Evolutionary conservation across 2,113 vertebrate species (phyloP).

Genomic region (Orthonyx spaldingii): DNA sequence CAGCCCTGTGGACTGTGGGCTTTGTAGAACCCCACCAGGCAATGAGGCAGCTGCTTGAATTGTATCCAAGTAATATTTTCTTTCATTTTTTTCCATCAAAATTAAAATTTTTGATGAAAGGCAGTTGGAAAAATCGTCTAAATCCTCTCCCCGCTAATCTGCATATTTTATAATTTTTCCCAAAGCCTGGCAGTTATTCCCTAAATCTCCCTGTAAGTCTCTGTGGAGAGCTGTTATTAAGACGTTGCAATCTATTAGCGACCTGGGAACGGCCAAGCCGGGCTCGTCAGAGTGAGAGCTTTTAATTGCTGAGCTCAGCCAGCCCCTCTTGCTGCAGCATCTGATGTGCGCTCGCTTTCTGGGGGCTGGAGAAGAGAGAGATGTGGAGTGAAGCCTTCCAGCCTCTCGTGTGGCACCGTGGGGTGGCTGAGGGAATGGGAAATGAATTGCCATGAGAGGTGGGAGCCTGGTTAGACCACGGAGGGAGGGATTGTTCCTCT

Average conservation of each 20-base stretch:
- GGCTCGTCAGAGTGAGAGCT: not conserved
- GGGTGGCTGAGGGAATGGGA: not conserved
- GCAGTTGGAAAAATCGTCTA: fast-evolving
- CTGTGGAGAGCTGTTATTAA: not conserved
- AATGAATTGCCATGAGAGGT: fast-evolving
- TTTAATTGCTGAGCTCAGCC: not conserved
- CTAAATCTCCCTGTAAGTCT: conserved; percentile 9
- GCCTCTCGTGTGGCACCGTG: fast-evolving
- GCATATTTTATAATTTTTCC: not conserved
- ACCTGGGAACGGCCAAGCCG: fast-evolving
- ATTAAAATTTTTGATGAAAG: conserved; percentile 2
- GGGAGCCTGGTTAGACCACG: not conserved
- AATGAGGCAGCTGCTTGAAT: not conserved
- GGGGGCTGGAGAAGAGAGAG: not conserved
- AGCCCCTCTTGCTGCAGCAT: fast-evolving
- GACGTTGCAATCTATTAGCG: not conserved
- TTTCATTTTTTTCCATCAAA: not conserved
- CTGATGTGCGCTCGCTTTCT: fast-evolving
- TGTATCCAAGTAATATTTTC: not conserved
- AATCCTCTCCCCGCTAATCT: conserved; percentile 7
- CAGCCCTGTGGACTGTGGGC: not conserved
- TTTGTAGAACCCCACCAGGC: not conserved
- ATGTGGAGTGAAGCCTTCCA: not conserved
- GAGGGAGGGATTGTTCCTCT: not conserved
- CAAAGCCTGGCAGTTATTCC: not conserved